A percentile compares a stretch with the other conserved stretches of the same genome.
Evolutionary conservation across 2,888 invertebrate genomes (phyloP).

Genomic region (Galerucella calmariensis): DNA sequence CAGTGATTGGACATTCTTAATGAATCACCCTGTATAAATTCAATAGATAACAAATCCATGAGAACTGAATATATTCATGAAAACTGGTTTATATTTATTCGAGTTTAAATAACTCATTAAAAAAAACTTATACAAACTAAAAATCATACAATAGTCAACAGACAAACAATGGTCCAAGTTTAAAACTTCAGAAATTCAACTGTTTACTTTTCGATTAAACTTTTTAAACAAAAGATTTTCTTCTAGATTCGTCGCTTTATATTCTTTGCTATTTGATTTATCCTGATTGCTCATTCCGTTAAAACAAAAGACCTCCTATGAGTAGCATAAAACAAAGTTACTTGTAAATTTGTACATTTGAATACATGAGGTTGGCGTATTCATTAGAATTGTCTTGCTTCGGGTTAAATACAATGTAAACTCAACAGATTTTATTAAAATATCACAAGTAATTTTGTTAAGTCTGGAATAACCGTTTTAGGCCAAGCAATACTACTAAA

Average conservation of each 20-base stretch:
- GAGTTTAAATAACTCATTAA: neutral
- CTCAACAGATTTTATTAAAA: constrained; percentile 9
- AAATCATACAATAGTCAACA: neutral
- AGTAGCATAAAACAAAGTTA: constrained; percentile 4
- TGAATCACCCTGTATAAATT: too few relatives aligned
- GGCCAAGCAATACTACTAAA: too few relatives aligned
- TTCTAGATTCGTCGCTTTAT: neutral
- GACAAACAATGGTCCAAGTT: neutral
- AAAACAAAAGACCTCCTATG: neutral
- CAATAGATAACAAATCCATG: too few relatives aligned
- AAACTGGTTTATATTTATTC: neutral
- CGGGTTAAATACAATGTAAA: neutral
- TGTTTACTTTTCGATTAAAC: constrained; percentile 5
- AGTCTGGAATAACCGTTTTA: too few relatives aligned
- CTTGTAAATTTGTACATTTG: neutral
- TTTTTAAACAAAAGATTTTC: neutral
- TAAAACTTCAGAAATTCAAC: neutral
- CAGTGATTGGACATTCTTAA: too few relatives aligned
- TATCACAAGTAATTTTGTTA: neutral
- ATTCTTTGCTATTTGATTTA: constrained; percentile 8
- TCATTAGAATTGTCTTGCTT: constrained; percentile 8
- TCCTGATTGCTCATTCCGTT: constrained; percentile 5
- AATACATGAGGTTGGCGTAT: neutral
- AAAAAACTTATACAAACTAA: neutral
- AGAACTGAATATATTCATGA: too few relatives aligned